Conservation (phyloP, 1,140 invertebrate genomes). For the Lasioglossum baleicum region DNA sequence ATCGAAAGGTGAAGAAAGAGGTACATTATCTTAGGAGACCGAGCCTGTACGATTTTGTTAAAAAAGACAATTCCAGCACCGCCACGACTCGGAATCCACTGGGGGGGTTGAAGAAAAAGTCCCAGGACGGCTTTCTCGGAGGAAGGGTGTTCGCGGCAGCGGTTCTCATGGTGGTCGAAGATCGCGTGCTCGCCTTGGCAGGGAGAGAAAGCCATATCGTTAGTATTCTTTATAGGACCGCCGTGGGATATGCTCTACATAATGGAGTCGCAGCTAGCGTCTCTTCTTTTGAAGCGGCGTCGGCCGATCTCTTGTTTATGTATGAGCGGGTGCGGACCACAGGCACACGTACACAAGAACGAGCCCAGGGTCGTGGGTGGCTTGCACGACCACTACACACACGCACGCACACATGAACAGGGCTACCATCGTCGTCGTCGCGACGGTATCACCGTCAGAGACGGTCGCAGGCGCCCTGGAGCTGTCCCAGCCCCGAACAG, state of each 20-base stretch:
- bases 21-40: too few species aligned
- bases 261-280: slow-evolving; percentile 77
- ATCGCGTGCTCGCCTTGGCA: slow-evolving; percentile 50
- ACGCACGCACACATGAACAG: background rate
- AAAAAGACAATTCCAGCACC: too few species aligned
- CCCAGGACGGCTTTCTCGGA: too few species aligned
- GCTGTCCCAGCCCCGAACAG: slow-evolving; percentile 13
- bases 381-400: background rate
- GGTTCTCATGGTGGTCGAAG: slow-evolving; percentile 29
- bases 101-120: too few species aligned
- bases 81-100: too few species aligned
- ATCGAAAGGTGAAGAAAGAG: too few species aligned
- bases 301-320: slow-evolving; percentile 80
- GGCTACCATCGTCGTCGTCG: slow-evolving; percentile 22
- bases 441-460: slow-evolving; percentile 23
- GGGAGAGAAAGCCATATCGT: slow-evolving; percentile 77
- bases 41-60: too few species aligned
- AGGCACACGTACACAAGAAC: slow-evolving; percentile 61
- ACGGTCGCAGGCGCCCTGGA: slow-evolving; percentile 7
- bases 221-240: slow-evolving; percentile 79
- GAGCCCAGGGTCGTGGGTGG: background rate
- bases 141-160: slow-evolving; percentile 12
- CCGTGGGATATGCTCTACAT: slow-evolving; percentile 79
- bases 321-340: slow-evolving; percentile 77
- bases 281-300: slow-evolving; percentile 79